phyloP scores from a whole-genome alignment of 2,888 invertebrate species.

The Sipha maydis region DNA sequence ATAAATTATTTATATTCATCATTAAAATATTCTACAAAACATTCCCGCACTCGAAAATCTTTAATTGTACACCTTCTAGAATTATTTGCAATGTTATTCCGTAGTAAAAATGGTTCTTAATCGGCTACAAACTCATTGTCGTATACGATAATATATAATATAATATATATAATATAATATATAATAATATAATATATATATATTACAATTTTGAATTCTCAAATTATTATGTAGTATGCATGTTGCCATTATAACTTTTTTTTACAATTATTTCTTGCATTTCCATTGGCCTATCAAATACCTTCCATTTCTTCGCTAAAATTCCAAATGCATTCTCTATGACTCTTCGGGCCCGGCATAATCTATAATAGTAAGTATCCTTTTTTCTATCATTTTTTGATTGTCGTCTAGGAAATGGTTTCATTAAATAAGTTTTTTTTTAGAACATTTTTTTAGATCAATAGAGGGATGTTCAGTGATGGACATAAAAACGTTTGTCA shows the following conservation, averaged over 20 bases:
- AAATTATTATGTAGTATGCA: conserved; percentile 19
- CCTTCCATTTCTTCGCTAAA: conserved; percentile 20
- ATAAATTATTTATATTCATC: conserved; percentile 12
- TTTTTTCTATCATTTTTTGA: conserved; percentile 1
- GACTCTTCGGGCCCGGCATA: conserved; percentile 13
- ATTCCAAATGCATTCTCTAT: conserved; percentile 32
- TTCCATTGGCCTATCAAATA: neutral
- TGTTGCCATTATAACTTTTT: conserved; percentile 28
- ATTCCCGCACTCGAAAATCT: conserved; percentile 38
- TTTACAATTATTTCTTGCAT: conserved; percentile 22
- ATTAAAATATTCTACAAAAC: conserved; percentile 36
- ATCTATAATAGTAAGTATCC: conserved; percentile 18
- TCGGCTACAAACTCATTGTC: conserved; percentile 23
- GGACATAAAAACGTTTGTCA: too few species aligned
- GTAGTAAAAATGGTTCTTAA: conserved; percentile 36
- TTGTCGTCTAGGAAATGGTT: conserved; percentile 8
- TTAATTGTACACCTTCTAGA: conserved; percentile 20
- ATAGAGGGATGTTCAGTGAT: too few species aligned
- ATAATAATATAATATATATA: too few species aligned
- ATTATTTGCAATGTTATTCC: conserved; percentile 33
- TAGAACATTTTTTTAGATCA: too few species aligned
- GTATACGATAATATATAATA: too few species aligned
- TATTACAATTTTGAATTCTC: conserved; percentile 15
- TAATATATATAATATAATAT: too few species aligned
- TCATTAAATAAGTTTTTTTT: conserved; percentile 29